phyloP scores from a whole-genome alignment of 2,888 invertebrate species.

The Eupeodes latifasciatus region DNA sequence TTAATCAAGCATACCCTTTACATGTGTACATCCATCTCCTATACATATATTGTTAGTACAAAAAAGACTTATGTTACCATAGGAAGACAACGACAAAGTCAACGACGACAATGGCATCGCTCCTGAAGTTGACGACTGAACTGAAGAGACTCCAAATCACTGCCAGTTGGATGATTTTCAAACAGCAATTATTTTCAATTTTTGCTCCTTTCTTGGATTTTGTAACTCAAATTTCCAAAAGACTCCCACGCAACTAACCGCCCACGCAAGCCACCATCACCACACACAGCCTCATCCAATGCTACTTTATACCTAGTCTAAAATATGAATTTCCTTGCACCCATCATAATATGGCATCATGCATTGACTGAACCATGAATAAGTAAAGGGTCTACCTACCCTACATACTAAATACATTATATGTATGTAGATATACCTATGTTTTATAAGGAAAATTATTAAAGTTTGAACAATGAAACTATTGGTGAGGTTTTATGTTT shows the following conservation, averaged over 20 bases:
- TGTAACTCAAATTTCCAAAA: neutral
- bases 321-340: neutral
- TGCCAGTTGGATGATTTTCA: constrained; percentile 42
- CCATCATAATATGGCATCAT: too few relatives aligned
- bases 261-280: neutral
- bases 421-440: too few relatives aligned
- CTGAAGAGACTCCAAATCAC: constrained; percentile 17
- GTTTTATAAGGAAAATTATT: neutral
- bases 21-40: neutral
- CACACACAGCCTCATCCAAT: neutral
- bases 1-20: neutral
- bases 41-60: neutral
- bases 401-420: too few relatives aligned
- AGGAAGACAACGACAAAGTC: neutral
- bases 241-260: neutral
- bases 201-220: constrained; percentile 17
- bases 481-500: neutral
- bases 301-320: neutral
- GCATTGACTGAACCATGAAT: too few relatives aligned
- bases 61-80: constrained; percentile 33
- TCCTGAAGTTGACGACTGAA: neutral
- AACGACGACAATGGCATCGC: neutral
- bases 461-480: neutral
- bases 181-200: constrained; percentile 46
- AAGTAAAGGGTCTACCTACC: too few relatives aligned